A percentile compares a stretch with the other conserved stretches of the same genome.
These are phyloP conservation scores for Pegea sp. DNA, from an alignment of 23 tunicate species.

Conservation along the genomic window DNA sequence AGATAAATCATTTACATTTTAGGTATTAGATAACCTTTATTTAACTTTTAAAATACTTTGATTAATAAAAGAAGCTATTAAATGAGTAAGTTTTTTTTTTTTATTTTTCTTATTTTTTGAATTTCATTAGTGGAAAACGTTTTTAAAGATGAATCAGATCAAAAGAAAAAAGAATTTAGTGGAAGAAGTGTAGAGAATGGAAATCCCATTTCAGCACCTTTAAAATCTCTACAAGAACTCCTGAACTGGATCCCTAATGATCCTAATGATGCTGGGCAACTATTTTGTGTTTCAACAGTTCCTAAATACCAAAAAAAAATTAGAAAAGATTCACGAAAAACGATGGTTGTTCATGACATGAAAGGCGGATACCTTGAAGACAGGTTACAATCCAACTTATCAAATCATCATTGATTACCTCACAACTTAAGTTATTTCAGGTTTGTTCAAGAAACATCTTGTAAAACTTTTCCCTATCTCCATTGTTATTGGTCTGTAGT, in stretches of 20 bases:
- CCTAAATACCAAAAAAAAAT: conserved; percentile 31
- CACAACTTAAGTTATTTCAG: conserved; percentile 8
- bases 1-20: too few relatives aligned
- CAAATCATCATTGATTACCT: background rate
- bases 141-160: too few relatives aligned
- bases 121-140: too few relatives aligned
- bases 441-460: conserved; percentile 36
- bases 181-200: conserved; percentile 59
- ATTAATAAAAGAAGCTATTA: too few relatives aligned
- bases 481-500: conserved; percentile 35
- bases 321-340: conserved; percentile 9
- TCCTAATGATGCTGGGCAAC: conserved; percentile 35
- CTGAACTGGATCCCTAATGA: conserved; percentile 41
- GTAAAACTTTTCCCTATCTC: conserved; percentile 11
- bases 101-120: too few relatives aligned
- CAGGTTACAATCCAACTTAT: conserved; percentile 20
- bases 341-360: conserved; percentile 76
- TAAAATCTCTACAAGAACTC: conserved; percentile 35
- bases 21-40: too few relatives aligned
- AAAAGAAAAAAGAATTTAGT: too few relatives aligned
- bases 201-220: conserved; percentile 32
- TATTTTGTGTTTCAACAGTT: conserved; percentile 22
- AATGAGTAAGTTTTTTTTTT: too few relatives aligned
- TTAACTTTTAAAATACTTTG: too few relatives aligned
- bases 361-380: conserved; percentile 52